phyloP scores from a whole-genome alignment of 2,113 vertebrate species.

The Colinus virginianus region DNA sequence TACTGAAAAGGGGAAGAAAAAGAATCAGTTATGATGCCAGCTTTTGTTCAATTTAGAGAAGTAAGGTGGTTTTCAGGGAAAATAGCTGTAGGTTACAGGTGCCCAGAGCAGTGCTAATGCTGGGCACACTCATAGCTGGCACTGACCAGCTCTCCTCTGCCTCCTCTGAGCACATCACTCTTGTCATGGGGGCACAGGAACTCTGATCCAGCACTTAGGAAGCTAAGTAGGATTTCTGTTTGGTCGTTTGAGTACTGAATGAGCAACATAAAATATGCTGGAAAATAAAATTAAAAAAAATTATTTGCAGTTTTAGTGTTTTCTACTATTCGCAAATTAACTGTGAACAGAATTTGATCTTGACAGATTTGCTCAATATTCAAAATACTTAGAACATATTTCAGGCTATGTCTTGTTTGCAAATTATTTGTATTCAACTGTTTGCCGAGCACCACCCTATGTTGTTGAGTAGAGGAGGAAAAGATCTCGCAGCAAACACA shows the following conservation, averaged over 20 bases:
- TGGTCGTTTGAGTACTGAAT: slow-evolving; percentile 18
- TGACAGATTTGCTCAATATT: slow-evolving; percentile 56
- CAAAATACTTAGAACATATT: slow-evolving; percentile 12
- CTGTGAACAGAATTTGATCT: slow-evolving; percentile 40
- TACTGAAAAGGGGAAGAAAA: not conserved
- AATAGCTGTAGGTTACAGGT: not conserved
- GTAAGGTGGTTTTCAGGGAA: not conserved
- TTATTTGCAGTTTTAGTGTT: slow-evolving; percentile 33
- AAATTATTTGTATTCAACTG: slow-evolving; percentile 17
- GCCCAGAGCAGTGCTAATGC: not conserved
- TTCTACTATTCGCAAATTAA: slow-evolving; percentile 28
- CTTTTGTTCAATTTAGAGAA: not conserved
- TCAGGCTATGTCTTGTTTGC: slow-evolving; percentile 23
- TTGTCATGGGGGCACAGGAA: not conserved
- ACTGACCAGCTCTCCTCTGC: not conserved
- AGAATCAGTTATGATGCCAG: not conserved
- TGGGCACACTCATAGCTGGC: not conserved
- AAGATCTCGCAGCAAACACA: not conserved
- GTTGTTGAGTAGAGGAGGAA: not conserved
- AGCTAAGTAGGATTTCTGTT: not conserved
- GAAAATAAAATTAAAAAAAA: slow-evolving; percentile 23
- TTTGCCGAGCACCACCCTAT: not conserved
- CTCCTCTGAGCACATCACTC: not conserved
- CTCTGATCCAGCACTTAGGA: slow-evolving; percentile 32
- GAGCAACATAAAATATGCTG: not conserved